Conservation (phyloP, 2,888 invertebrate genomes). For the Drepanosiphum platanoidis region DNA sequence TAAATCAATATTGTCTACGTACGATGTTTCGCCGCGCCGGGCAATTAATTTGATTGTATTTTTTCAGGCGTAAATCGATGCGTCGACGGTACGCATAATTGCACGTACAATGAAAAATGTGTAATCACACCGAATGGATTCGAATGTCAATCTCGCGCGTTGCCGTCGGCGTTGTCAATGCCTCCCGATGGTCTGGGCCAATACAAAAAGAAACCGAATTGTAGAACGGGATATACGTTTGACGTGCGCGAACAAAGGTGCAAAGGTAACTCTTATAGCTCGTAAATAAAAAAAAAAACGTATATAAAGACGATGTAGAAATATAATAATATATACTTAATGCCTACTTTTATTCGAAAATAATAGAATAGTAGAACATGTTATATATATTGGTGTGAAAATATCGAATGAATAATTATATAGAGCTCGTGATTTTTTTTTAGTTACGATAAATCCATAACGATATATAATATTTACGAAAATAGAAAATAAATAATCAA, state of each 20-base stretch:
- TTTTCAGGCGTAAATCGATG: slow-evolving; percentile 6
- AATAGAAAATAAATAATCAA: too few relatives aligned
- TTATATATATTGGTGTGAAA: too few relatives aligned
- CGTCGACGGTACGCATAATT: slow-evolving; percentile 23
- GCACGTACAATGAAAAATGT: slow-evolving; percentile 7
- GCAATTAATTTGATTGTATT: neutral
- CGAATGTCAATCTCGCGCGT: neutral
- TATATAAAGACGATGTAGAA: too few relatives aligned
- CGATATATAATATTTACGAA: too few relatives aligned
- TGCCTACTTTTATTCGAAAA: too few relatives aligned
- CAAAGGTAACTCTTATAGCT: slow-evolving; percentile 24
- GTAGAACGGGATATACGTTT: slow-evolving; percentile 18
- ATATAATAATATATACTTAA: too few relatives aligned
- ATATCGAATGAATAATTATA: too few relatives aligned
- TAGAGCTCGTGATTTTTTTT: too few relatives aligned
- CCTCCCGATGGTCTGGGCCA: neutral
- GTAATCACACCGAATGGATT: slow-evolving; percentile 27
- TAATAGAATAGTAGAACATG: too few relatives aligned
- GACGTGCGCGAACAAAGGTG: neutral
- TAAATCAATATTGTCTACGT: neutral
- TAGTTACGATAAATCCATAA: too few relatives aligned
- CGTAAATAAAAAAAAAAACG: too few relatives aligned
- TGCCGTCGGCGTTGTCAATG: neutral
- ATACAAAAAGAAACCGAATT: neutral
- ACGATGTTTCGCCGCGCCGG: neutral